Base-by-base conservation (phyloP, 2,797 vertebrate genomes). In the Loris lydekkerianus region DNA sequence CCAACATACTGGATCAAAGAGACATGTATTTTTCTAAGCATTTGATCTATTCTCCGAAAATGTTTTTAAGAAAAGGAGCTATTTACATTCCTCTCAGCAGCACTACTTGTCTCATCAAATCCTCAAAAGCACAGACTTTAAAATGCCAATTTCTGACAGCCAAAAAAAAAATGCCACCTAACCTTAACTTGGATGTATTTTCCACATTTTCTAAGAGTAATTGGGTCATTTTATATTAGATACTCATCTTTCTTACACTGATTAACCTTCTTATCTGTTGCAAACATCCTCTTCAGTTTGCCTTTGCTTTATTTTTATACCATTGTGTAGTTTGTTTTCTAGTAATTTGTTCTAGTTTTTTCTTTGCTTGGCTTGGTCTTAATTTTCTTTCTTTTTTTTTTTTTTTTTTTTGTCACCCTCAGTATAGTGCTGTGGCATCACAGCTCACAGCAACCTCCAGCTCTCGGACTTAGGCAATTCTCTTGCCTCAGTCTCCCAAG, bases 61-160 rank as follows among this genome's bases (percentile, higher is more conserved):
- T 27, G 31, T 43, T 53, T 88, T 82, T 75, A 43, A 67, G 56
- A 60, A 94, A 95, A 43, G 17, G 95, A 91, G 29, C 27, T 13
- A 92, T 65, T 67, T 81, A 81, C 15, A 86, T 25, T 8, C 76
- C 67, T 61, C 80, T 69, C 58, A 94, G 25, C n/a, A 96, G 8
- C 63, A 82, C 1, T 76, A 9, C 4, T 78, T 65, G 17, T 73
- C 80, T 91, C 31, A 60, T n/a, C 72, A 86, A 94, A 89, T 76
- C 31, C 56, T 94, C 75, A 89, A 86, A 92, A 93, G 46, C 87
- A 89, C 4, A 25, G 29, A 88, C n/a, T 76, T 89, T 91, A 91
- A 94, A 93, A 29, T 78, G 75, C 34, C 34, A 43, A 69, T 60
- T 93, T 76, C 94, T 83, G 23, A 93, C 46, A 58, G 18, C 80